A percentile compares a stretch with the other conserved stretches of the same genome.
phyloP scores from a whole-genome alignment of 2,113 vertebrate species.

The cat (Felis catus) region F.catus_Fca126_mat1.0 CM031411.1:56645001-56645500 shows the following conservation, averaged over 20 bases:
- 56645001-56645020: slow-evolving; percentile 66
- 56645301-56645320: background rate
- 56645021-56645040: slow-evolving; percentile 70
- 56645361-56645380: background rate
- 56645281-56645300: slow-evolving; percentile 42
- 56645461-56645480: background rate
- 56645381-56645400: background rate
- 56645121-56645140: slow-evolving; percentile 25
- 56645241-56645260: background rate
- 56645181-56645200: background rate
- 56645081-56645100: slow-evolving; percentile 39
- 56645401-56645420: background rate
- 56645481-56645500: background rate
- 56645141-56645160: background rate
- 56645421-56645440: background rate
- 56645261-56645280: background rate
- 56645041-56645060: slow-evolving; percentile 53
- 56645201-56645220: slow-evolving; percentile 6
- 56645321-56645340: background rate
- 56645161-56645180: background rate
- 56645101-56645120: background rate
- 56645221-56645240: background rate
- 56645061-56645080: slow-evolving; percentile 57
- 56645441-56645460: slow-evolving; percentile 9
- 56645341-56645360: background rate